Conservation (phyloP, 30 jellyfish, hydroid and myxozoan genomes). For the Phacellophora camtschatica region DNA sequence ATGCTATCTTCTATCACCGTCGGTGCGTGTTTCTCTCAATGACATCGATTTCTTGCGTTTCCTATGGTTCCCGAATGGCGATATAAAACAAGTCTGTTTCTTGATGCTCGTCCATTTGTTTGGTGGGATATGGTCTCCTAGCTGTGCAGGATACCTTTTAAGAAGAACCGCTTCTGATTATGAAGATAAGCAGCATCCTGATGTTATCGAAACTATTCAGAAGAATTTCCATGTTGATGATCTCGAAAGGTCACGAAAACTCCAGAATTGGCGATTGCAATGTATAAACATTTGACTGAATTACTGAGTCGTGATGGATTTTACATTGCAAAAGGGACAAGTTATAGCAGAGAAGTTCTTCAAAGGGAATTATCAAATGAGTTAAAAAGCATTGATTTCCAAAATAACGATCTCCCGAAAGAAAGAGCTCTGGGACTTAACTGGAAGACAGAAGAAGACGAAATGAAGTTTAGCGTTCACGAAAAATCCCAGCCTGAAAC, state of each 20-base stretch:
- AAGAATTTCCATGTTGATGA: no score
- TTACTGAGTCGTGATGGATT: background rate
- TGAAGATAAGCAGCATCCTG: no score
- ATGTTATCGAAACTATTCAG: no score
- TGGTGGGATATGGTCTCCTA: no score
- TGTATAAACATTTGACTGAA: background rate
- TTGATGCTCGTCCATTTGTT: no score
- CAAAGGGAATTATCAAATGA: background rate
- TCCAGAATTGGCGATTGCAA: background rate
- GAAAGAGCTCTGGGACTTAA: constrained; percentile 43
- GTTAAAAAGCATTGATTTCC: constrained; percentile 10
- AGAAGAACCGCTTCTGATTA: no score
- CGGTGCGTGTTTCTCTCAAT: background rate
- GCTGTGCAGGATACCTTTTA: no score
- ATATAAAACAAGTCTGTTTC: no score
- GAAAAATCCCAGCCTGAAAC: background rate
- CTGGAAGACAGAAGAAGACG: constrained; percentile 23
- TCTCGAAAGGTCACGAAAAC: background rate
- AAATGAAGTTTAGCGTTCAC: background rate
- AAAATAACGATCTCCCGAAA: constrained; percentile 2
- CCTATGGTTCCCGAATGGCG: no score
- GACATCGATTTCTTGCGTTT: no score
- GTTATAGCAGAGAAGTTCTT: constrained; percentile 1
- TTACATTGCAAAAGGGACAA: constrained; percentile 13
- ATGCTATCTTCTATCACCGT: background rate